These are phyloP conservation scores for Prunella himalayana DNA, from an alignment of 2,113 vertebrate species.

Conservation along the genomic window DNA sequence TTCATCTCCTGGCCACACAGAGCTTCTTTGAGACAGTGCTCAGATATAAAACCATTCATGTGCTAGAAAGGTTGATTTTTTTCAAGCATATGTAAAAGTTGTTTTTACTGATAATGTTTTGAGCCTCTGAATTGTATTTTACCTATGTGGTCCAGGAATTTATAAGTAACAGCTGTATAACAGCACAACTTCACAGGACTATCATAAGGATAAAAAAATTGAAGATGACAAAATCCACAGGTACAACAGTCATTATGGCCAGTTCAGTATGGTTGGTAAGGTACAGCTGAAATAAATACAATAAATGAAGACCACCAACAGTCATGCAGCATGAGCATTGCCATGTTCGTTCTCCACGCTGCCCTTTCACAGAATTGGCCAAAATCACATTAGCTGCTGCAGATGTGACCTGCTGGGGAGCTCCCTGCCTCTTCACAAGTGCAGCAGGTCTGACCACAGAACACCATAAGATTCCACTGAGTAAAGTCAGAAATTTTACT, in stretches of 20 bases:
- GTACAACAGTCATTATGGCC: background rate
- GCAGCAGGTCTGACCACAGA: accelerated
- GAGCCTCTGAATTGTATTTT: background rate
- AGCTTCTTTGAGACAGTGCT: background rate
- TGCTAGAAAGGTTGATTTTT: background rate
- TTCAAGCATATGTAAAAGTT: background rate
- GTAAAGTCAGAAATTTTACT: background rate
- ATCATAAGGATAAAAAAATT: background rate
- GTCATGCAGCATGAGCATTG: background rate
- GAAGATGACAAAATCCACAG: background rate
- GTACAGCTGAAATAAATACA: background rate
- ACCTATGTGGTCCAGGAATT: background rate
- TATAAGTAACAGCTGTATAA: background rate
- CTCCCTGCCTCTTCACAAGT: background rate
- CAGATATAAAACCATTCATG: background rate
- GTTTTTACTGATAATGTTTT: background rate
- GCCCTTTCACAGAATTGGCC: background rate
- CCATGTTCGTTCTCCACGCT: background rate
- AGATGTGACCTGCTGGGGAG: background rate
- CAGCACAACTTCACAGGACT: background rate
- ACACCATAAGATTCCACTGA: background rate
- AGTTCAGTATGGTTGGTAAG: background rate
- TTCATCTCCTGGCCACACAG: background rate
- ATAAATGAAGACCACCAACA: background rate
- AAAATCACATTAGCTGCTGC: background rate